These are phyloP conservation scores for Trichechus manatus DNA, from an alignment of 2,113 vertebrate genomes.

Conservation along the genomic window DNA sequence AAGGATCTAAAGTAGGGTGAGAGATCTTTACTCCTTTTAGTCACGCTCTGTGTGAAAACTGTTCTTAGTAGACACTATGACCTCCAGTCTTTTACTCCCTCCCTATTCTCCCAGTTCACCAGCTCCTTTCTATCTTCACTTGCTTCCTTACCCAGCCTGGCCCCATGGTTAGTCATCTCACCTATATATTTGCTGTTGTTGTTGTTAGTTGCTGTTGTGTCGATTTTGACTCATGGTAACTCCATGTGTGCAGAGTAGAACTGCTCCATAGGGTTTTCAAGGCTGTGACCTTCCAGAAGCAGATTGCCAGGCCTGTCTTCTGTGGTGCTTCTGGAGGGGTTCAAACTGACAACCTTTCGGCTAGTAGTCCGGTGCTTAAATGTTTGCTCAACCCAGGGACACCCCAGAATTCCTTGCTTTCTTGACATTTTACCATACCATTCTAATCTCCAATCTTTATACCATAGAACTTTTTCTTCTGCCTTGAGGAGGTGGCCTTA, in stretches of 20 bases:
- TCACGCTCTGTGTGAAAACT: neutral
- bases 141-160: neutral
- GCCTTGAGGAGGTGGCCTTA: conserved; percentile 1
- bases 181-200: neutral
- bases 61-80: neutral
- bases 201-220: neutral
- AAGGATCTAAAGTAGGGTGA: neutral
- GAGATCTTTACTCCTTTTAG: neutral
- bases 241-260: neutral
- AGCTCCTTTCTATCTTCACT: neutral
- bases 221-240: neutral
- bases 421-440: neutral
- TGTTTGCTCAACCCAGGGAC: neutral
- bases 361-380: no score
- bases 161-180: neutral
- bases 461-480: conserved; percentile 7
- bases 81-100: neutral
- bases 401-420: neutral
- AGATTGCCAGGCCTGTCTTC: neutral
- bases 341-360: neutral
- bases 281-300: neutral
- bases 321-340: neutral
- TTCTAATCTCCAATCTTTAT: neutral
- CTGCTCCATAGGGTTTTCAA: neutral
- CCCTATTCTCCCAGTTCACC: neutral